Evolutionary conservation across 1,140 invertebrate genomes (phyloP).

Genomic region (Stegodyphus mimosarum): DNA sequence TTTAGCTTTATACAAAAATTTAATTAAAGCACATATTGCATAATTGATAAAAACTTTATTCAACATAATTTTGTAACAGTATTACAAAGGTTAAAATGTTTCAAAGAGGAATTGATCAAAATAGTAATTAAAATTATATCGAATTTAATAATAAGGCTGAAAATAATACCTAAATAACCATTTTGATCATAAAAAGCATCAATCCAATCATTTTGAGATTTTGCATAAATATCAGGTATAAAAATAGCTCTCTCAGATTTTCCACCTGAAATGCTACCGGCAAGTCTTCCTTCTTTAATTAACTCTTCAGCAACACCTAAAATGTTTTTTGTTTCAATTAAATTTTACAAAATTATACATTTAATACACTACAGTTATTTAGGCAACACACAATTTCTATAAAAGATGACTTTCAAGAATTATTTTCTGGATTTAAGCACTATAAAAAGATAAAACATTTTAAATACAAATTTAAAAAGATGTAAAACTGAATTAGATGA

Average conservation of each 20-base stretch:
- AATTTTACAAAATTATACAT: slow-evolving; percentile 1
- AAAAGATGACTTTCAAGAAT: too few species aligned
- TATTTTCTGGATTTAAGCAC: too few species aligned
- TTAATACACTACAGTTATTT: not conserved
- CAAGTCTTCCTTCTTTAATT: slow-evolving; percentile 77
- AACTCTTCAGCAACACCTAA: slow-evolving; percentile 76
- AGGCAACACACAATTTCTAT: too few species aligned
- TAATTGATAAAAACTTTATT: too few species aligned
- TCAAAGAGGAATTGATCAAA: too few species aligned
- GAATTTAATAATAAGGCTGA: not conserved
- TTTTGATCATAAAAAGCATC: slow-evolving; percentile 93
- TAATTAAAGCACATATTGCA: too few species aligned
- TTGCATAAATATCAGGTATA: slow-evolving; percentile 89
- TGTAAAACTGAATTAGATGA: too few species aligned
- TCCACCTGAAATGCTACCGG: slow-evolving; percentile 83
- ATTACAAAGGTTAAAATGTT: not conserved
- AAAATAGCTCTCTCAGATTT: slow-evolving; percentile 76
- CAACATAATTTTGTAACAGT: not conserved
- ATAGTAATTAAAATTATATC: not conserved
- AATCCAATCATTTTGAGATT: slow-evolving; percentile 89
- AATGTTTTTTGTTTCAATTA: slow-evolving; percentile 5
- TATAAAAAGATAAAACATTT: too few species aligned
- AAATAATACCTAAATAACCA: slow-evolving; percentile 82
- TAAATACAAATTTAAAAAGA: too few species aligned
- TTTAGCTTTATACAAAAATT: too few species aligned